Evolutionary conservation across 2,797 vertebrate genomes (phyloP).

Genomic region (Pogoniulus pusillus): DNA sequence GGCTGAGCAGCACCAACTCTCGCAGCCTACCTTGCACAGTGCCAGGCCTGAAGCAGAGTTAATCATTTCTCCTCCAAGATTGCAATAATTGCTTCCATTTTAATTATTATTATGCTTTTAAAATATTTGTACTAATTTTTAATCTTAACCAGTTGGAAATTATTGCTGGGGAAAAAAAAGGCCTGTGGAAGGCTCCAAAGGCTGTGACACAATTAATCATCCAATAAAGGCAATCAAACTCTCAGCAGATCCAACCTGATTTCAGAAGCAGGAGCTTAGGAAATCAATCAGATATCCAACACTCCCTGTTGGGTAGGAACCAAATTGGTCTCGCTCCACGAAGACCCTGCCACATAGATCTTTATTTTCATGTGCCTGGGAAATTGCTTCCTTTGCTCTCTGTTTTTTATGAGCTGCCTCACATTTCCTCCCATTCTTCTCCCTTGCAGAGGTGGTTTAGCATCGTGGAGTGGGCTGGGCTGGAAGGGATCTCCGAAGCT

Average conservation of each 20-base stretch:
- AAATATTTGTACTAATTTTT: not conserved
- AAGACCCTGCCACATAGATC: not conserved
- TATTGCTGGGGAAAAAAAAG: not conserved
- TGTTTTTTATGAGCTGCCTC: not conserved
- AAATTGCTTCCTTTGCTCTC: not conserved
- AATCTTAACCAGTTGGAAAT: not conserved
- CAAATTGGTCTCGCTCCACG: not conserved
- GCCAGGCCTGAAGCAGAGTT: not conserved
- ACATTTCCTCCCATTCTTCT: not conserved
- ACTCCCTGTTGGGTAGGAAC: not conserved
- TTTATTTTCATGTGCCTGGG: not conserved
- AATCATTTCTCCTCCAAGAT: not conserved
- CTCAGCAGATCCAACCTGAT: conserved; percentile 16
- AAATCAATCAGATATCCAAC: not conserved
- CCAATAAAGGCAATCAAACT: conserved; percentile 35
- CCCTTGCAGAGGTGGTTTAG: not conserved
- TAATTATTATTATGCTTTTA: not conserved
- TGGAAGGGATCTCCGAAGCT: too few relatives aligned
- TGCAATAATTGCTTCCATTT: not conserved
- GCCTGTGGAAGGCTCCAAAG: not conserved
- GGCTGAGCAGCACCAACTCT: too few relatives aligned
- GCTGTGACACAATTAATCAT: conserved; percentile 16
- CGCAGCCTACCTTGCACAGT: not conserved
- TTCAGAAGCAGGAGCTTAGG: not conserved
- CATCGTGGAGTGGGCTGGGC: not conserved